Evolutionary conservation across 2,113 vertebrate species (phyloP), one percentile per base, ranked within the genome.

Genomic region (Triplophysa siluroides): DNA sequence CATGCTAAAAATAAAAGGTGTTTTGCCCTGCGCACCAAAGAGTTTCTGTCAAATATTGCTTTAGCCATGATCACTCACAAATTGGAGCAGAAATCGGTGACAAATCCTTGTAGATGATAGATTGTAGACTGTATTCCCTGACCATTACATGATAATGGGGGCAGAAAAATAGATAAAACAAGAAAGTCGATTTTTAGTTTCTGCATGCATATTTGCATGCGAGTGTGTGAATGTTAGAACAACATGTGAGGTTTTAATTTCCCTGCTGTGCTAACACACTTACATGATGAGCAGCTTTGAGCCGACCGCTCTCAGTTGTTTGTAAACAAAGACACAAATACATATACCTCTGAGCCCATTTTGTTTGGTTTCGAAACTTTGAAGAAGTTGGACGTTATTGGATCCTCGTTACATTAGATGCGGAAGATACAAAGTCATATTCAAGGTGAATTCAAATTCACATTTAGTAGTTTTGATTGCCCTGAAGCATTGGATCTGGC

Each of bases 231-330:
- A 62, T 21, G 38, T 33, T 38, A n/a, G 66, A 61, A 62, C 6
- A 47, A 45, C 6, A 7, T 3, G 11, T 79, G 54, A 68, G 38
- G n/a, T 45, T 70, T 68, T 79, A 69, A 69, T 70, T 79, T 79
- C 77, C 77, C 77, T 69, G 66, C 54, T 69, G 77, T 47, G 24
- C 77, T 79, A 79, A 23, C 77, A 79, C 66, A 79, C 77, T 70
- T 79, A 69, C 74, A 76, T 76, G 74, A 76, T 76, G 74, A 76
- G 45, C 62, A 76, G 74, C 74, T 76, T 54, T 76, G 74, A 76
- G 74, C 45, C 61, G 19, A 19, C 74, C 45, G n/a, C n/a, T 76
- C 74, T 76, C 62, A 65, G 45, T 54, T 76, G 74, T 76, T 76
- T 65, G 33, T 33, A n/a, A 76, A 76, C 72, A 65, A 62, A 63